Base-by-base conservation (phyloP, 1,140 invertebrate genomes). In the Musca vetustissima region DNA sequence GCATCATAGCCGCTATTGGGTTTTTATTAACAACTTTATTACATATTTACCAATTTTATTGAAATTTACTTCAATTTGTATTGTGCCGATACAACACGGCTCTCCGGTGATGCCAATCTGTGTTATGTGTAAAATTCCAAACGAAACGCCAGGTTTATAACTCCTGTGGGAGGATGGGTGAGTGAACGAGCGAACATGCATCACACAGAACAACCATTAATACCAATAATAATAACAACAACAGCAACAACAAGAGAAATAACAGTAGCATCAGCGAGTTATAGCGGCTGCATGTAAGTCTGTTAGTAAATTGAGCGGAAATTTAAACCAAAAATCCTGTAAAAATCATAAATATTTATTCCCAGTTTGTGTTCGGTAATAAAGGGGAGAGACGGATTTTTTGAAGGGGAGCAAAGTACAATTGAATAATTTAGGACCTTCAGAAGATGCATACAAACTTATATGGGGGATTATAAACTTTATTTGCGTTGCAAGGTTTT, bases 21-120 rank as follows among this genome's bases (percentile, higher is more conserved):
- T 57, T 57, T 57, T 57, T 57, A 57, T 57, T 57, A 57, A 57
- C 53, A 57, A 25, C 24, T 57, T 32, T 57, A 57, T 57, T 57
- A 57, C 22, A 57, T 57, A 57, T 57, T 57, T 57, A 57, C 24
- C 53, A 57, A 57, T 57, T 57, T 57, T 22, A 57, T 57, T 57
- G 22, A 57, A 57, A 57, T 57, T 57, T 57, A 57, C 53, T 57
- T 57, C 53, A 61, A 61, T 61, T 61, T 61, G 19, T 61, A 61
- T 36, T 61, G 28, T 61, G 11, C 7, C 4, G 17, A 22, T 0
- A 8, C 28, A 19, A n/a, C 2, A 21, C 49, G 21, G 49, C 49
- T 43, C 28, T 28, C 1, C 28, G 9, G 28, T 43, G 28, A 57
- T 57, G 28, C 22, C 53, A 28, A 15, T n/a, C n/a, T 57, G 24